Evolutionary conservation across 2,113 vertebrate genomes (phyloP).

Genomic region (Aptenodytes patagonicus): DNA sequence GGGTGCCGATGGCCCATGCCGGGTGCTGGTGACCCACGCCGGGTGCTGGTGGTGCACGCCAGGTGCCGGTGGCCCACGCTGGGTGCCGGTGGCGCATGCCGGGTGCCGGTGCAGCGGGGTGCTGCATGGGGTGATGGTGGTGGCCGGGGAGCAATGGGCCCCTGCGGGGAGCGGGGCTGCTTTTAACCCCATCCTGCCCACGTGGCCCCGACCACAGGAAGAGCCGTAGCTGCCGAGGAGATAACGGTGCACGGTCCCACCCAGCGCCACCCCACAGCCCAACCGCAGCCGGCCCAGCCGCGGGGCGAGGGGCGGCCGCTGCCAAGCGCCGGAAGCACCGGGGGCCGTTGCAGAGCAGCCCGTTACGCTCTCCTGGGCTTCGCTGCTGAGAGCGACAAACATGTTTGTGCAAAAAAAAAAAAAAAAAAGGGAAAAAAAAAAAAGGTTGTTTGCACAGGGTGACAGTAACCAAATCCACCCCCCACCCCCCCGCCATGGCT

Average conservation of each 20-base stretch:
- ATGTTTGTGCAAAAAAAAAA: not conserved
- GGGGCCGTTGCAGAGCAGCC: not conserved
- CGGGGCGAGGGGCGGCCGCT: not conserved
- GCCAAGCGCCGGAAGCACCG: not conserved
- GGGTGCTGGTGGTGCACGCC: accelerated
- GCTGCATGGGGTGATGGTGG: not conserved
- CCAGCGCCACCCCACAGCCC: conserved; percentile 13
- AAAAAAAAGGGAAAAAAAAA: not conserved
- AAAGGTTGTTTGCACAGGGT: not conserved
- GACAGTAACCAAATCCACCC: not conserved
- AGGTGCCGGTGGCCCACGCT: accelerated
- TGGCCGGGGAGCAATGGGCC: not conserved
- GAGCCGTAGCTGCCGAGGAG: conserved; percentile 4
- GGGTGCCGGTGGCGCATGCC: not conserved
- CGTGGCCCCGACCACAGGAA: conserved; percentile 61
- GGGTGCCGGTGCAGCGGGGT: accelerated
- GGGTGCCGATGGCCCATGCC: not conserved
- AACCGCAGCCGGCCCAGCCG: conserved; percentile 28
- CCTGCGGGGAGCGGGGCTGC: not conserved
- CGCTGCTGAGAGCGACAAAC: not conserved
- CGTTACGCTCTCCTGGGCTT: conserved; percentile 9
- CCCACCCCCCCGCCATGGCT: accelerated
- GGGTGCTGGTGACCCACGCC: accelerated
- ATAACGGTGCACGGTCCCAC: conserved; percentile 56
- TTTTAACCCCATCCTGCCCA: conserved; percentile 66